Percentiles rank a stretch among this genome's conserved stretches.
Conservation (phyloP, 2,113 vertebrate genomes). For the Hassar affinis region DNA sequence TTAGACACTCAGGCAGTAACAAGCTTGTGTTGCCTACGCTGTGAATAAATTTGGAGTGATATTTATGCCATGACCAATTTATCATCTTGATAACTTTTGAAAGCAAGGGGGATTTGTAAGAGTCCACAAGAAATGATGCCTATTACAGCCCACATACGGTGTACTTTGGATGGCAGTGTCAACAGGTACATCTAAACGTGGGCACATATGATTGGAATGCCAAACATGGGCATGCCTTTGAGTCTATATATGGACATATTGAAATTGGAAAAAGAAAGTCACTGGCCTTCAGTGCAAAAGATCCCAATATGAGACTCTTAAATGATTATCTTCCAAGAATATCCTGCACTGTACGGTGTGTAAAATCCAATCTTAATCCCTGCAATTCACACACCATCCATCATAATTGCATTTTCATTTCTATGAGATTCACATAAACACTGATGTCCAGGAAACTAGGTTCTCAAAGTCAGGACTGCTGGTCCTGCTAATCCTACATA, state of each 20-base stretch:
- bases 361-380: neutral
- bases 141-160: neutral
- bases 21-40: slow-evolving; percentile 27
- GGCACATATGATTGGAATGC: neutral
- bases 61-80: slow-evolving; percentile 36
- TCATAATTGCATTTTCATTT: too few species aligned
- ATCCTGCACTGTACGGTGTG: neutral
- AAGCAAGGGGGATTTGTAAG: slow-evolving; percentile 1
- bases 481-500: neutral
- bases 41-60: slow-evolving; percentile 28
- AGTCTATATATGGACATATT: neutral
- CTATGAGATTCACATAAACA: too few species aligned
- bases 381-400: neutral
- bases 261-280: neutral
- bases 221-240: neutral
- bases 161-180: neutral
- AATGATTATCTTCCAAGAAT: neutral
- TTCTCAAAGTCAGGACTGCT: neutral
- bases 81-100: slow-evolving; percentile 11
- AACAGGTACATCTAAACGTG: neutral
- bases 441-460: neutral
- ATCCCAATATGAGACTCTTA: neutral
- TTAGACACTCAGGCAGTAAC: slow-evolving; percentile 4
- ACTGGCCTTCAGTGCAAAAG: neutral
- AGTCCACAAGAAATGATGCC: neutral